Evolutionary conservation across 2,113 vertebrate species (phyloP), one percentile per base, ranked within the genome.

Genomic region (Tyrannus savana): DNA sequence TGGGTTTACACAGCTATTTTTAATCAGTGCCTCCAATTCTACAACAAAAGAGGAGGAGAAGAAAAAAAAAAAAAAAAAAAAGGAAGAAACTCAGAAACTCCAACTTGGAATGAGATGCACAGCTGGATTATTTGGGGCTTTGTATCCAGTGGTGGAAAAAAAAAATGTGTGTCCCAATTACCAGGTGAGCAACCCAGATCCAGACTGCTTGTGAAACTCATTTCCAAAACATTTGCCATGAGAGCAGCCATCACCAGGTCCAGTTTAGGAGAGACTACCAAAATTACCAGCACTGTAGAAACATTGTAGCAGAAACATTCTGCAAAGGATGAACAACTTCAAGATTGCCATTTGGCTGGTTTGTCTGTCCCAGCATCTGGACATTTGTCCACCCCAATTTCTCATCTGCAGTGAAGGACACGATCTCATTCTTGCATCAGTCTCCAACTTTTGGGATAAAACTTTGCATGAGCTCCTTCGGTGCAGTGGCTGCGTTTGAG

Each of bases 101-200:
- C 2, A 93, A 66, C 63, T 96, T 62, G 80, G 91, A 95, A 60
- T 95, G 84, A 94, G 74, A 92, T 95, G 89, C 95, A 94, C 87
- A 94, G 67, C 59, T 95, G 44, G 55, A 8, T 66, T 91, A 66
- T 59, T 4, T 82, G 56, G 74, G 42, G 13, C 60, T 82, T 82
- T 87, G 24, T 60, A 72, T 49, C 18, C 2, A 3, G 33, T 30
- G 11, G 24, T 41, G 39, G 39, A 49, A 3, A 14, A 24, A 37
- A 41, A 89, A 89, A 69, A 27, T 2, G 14, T 17, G 56, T 59
- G 80, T 35, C 84, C 74, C 19, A 46, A 46, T 84, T 96, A 88
- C 71, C 80, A 73, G 64, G 31, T 2, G 11, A 59, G 55, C 72
- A 95, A 78, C 89, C 82, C 77, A 46, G 95, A 93, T 75, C 81